Conservation (phyloP, 2,113 vertebrate species). For the Coryphaenoides rupestris region DNA sequence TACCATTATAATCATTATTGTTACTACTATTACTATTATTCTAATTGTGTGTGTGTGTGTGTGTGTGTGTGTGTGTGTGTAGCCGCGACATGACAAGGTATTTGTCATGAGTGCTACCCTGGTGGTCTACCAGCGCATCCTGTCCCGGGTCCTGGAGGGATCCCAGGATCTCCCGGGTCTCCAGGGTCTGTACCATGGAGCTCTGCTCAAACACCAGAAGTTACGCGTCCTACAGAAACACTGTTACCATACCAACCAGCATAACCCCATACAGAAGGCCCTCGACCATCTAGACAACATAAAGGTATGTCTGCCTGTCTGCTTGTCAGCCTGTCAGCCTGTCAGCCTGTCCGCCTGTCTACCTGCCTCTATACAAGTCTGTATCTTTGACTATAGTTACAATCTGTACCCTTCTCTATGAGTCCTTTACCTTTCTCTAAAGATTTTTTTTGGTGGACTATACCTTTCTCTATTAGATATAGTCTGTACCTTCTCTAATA, state of each 20-base stretch:
- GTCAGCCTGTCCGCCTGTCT: background rate
- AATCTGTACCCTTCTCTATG: background rate
- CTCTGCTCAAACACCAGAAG: too few relatives aligned
- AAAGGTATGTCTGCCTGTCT: background rate
- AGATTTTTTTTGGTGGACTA: too few relatives aligned
- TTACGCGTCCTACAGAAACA: too few relatives aligned
- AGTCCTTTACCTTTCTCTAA: too few relatives aligned
- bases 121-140: background rate
- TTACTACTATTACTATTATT: too few relatives aligned
- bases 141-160: background rate
- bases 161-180: background rate
- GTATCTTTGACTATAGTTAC: background rate
- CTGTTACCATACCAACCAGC: too few relatives aligned
- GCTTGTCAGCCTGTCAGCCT: background rate
- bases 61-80: constrained; percentile 14
- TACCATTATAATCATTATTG: too few relatives aligned
- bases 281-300: background rate
- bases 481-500: too few relatives aligned
- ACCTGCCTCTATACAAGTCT: background rate
- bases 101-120: background rate
- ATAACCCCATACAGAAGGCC: too few relatives aligned
- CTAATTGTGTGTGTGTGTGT: constrained; percentile 2
- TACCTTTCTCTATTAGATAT: too few relatives aligned
- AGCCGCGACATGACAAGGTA: background rate
- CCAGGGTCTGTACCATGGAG: background rate